Percentiles rank a stretch among this genome's conserved stretches.
phyloP scores from a whole-genome alignment of 2,888 invertebrate species.

The Liodrosophila aerea region DNA sequence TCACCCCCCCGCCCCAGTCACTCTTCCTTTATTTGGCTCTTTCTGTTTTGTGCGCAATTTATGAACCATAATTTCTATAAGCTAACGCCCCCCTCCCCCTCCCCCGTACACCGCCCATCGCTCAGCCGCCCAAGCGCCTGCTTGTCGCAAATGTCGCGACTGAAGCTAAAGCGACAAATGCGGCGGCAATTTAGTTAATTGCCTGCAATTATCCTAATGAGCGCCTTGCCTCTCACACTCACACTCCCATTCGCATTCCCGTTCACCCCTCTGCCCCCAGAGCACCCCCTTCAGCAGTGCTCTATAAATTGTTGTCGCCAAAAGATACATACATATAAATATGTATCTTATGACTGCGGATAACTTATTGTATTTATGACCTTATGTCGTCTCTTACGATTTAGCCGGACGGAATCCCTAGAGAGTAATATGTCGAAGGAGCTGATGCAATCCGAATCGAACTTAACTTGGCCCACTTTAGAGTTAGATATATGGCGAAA shows the following conservation, averaged over 20 bases:
- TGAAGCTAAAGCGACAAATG: conserved; percentile 73
- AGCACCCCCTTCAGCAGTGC: background rate
- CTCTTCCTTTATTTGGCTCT: background rate
- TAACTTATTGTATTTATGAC: conserved; percentile 77
- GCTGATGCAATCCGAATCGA: too few species aligned
- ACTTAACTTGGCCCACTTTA: too few species aligned
- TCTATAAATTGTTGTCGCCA: conserved; percentile 48
- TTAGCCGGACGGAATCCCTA: conserved; percentile 15
- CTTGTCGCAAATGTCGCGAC: conserved; percentile 30
- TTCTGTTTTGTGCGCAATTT: conserved; percentile 49
- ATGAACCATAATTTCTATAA: conserved; percentile 75
- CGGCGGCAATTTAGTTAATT: conserved; percentile 81
- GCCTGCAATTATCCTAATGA: conserved; percentile 82
- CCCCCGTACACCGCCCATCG: conserved; percentile 1
- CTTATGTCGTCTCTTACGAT: conserved; percentile 59
- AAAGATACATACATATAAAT: conserved; percentile 38
- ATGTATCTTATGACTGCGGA: conserved; percentile 41
- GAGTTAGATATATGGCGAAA: too few species aligned
- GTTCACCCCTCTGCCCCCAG: conserved; percentile 6
- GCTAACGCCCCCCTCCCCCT: conserved; percentile 29
- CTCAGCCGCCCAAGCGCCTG: too few species aligned
- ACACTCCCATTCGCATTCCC: too few species aligned
- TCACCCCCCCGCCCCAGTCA: background rate
- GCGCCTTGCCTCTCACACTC: conserved; percentile 73
- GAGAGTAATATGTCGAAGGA: too few species aligned